phyloP scores from a whole-genome alignment of 2,113 vertebrate species.

The Euleptes europaea region DNA sequence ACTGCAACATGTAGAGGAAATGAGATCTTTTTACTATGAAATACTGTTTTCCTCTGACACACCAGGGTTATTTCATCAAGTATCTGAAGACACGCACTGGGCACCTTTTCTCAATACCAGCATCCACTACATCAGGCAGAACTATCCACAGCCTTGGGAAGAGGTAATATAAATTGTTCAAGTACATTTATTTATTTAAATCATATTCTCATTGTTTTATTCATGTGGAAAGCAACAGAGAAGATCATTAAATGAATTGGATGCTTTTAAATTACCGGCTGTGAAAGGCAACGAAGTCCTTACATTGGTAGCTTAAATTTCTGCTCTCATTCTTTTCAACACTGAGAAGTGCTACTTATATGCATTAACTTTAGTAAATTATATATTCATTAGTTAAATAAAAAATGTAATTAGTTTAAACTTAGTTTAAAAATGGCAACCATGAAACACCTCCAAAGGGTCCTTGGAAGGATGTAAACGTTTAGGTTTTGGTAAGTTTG shows the following conservation, averaged over 20 bases:
- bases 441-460: background rate
- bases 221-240: background rate
- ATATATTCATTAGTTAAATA: background rate
- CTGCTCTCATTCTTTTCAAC: background rate
- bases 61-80: slow-evolving; percentile 71
- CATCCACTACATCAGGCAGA: slow-evolving; percentile 73
- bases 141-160: slow-evolving; percentile 77
- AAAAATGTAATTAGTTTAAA: background rate
- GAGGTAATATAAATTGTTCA: slow-evolving; percentile 58
- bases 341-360: background rate
- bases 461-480: background rate
- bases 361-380: background rate
- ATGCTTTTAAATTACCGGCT: background rate
- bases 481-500: background rate
- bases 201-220: background rate
- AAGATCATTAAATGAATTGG: background rate
- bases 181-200: background rate
- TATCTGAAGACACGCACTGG: slow-evolving; percentile 82
- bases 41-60: background rate
- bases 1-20: background rate
- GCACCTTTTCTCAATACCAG: slow-evolving; percentile 79
- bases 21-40: background rate
- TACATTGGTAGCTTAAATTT: background rate
- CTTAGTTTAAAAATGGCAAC: background rate
- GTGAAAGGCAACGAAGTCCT: background rate